Evolutionary conservation across 1,140 invertebrate species (phyloP).

Genomic region (Wasmannia auropunctata): DNA sequence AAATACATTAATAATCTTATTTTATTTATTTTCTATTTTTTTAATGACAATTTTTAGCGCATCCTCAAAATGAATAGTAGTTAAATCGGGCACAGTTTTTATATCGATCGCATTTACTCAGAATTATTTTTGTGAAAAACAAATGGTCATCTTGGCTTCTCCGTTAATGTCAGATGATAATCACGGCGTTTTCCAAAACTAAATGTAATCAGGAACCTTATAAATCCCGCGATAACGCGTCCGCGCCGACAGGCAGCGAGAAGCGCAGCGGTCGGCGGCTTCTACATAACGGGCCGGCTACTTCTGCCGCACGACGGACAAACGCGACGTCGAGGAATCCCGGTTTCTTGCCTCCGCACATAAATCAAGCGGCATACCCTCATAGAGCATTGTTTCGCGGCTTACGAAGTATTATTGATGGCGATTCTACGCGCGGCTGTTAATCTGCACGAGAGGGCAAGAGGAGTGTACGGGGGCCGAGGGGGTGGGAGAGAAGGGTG

Average conservation of each 20-base stretch:
- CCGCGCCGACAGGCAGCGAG: slow-evolving; percentile 31
- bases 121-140: neutral
- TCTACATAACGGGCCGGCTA: slow-evolving; percentile 23
- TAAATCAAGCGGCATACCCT: slow-evolving; percentile 72
- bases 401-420: slow-evolving; percentile 70
- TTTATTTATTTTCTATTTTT: neutral
- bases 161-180: neutral
- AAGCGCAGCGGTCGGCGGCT: slow-evolving; percentile 13
- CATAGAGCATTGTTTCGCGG: slow-evolving; percentile 71
- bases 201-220: slow-evolving; percentile 5
- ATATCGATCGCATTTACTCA: neutral
- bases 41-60: neutral
- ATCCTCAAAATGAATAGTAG: neutral
- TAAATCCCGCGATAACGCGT: slow-evolving; percentile 49
- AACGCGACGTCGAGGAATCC: slow-evolving; percentile 46
- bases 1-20: neutral
- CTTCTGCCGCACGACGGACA: slow-evolving; percentile 37
- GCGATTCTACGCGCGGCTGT: slow-evolving; percentile 69
- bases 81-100: neutral
- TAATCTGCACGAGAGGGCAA: slow-evolving; percentile 69
- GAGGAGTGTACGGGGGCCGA: neutral
- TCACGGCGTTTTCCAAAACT: neutral
- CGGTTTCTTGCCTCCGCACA: slow-evolving; percentile 54
- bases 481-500: neutral
- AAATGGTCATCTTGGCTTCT: neutral